These are phyloP conservation scores for Elegia similella DNA, from an alignment of 2,888 invertebrate species.

Conservation along the genomic window DNA sequence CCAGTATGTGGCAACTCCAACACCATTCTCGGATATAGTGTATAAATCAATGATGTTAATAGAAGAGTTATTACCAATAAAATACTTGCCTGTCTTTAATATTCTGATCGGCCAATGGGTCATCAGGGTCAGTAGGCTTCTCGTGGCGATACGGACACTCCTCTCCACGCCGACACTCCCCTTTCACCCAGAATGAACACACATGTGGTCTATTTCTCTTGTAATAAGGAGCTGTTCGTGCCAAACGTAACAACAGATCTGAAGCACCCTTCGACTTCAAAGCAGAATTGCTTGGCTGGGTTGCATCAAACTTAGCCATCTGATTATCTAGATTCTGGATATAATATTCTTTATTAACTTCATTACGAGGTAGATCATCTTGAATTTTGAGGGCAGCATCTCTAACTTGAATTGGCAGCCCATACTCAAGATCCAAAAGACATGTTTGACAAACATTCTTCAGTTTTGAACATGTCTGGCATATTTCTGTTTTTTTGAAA, in stretches of 20 bases:
- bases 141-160: slow-evolving; percentile 98
- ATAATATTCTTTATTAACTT: slow-evolving; percentile 97
- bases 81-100: slow-evolving; percentile 88
- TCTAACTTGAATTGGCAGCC: slow-evolving; percentile 92
- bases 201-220: slow-evolving; percentile 97
- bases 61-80: not conserved
- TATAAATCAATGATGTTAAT: not conserved
- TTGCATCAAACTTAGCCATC: slow-evolving; percentile 73
- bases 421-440: slow-evolving; percentile 95
- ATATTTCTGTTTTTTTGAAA: slow-evolving; percentile 98
- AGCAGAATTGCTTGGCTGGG: slow-evolving; percentile 82
- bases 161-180: slow-evolving; percentile 96
- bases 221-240: slow-evolving; percentile 96
- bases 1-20: too few species aligned
- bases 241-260: slow-evolving; percentile 92
- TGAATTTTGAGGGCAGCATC: slow-evolving; percentile 95
- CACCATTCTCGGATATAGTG: too few species aligned
- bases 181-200: slow-evolving; percentile 99
- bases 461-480: slow-evolving; percentile 96
- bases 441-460: slow-evolving; percentile 99
- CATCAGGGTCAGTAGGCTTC: slow-evolving; percentile 98
- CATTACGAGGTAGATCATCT: slow-evolving; percentile 95
- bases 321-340: slow-evolving; percentile 95
- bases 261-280: slow-evolving; percentile 89
- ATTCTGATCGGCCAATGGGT: slow-evolving; percentile 97